Evolutionary conservation across 2,797 vertebrate species (phyloP), one percentile per base, ranked within the genome.

Genomic region (Tenualosa ilisha): DNA sequence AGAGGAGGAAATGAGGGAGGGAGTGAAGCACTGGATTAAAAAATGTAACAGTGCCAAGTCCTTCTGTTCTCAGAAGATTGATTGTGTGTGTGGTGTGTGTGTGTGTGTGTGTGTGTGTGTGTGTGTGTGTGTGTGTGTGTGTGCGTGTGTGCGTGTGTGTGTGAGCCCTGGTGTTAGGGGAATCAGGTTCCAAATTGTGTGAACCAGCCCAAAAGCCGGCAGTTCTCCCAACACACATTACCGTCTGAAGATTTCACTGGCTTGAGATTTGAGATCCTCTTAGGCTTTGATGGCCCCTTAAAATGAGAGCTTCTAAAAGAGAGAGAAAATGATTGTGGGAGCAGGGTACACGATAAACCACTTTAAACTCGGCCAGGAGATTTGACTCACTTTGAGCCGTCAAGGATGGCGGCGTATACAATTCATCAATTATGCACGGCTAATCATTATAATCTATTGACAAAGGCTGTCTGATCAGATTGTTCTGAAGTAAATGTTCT

Each of bases 221-320:
- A 63, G 59, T 24, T 24, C n/a, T n/a, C 59, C 59, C 59, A 63
- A 63, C 59, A 9, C 59, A 63, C 59, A 63, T 63, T 63, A 63
- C 68, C 9, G 11, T 75, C 68, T 43, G 68, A 75, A 31, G 37
- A 20, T 43, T 75, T 75, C 68, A 13, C 37, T 75, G 68, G 31
- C 68, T 17, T 40, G 68, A 43, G 68, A 40, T 75, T 75, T 43
- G 37, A 75, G 31, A 75, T 75, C 68, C 31, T 75, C 68, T 75
- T 43, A 2, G 37, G 68, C 68, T 43, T 43, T 75, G 37, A 43
- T 75, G 68, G 68, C 15, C 37, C 31, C 31, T 40, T 75, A 17
- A 43, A 75, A 75, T 37, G 31, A 75, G 31, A 17, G 37, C 37
- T n/a, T 75, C 15, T 75, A 6, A 75, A 40, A 6, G 12, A 20